These are phyloP conservation scores for Drosophila fuyamai DNA, from an alignment of 1,140 invertebrate species.

Conservation along the genomic window DNA sequence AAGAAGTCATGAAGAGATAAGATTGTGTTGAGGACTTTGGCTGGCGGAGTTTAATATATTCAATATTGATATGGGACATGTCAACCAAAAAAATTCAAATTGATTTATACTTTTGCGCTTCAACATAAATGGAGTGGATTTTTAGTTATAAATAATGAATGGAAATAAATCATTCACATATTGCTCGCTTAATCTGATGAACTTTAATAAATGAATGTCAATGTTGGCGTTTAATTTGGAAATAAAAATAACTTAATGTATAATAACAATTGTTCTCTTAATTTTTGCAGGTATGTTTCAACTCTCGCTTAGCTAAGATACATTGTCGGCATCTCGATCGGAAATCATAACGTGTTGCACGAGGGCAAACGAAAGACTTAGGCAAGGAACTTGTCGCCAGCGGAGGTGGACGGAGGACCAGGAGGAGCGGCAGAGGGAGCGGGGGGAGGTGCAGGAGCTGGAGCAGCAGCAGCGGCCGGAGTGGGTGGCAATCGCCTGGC, in stretches of 20 bases:
- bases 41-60: background rate
- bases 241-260: too few relatives aligned
- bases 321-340: background rate
- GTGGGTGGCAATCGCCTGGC: background rate
- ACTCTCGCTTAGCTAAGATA: conserved; percentile 25
- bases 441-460: background rate
- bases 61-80: conserved; percentile 3
- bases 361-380: conserved; percentile 75
- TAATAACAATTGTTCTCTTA: background rate
- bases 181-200: too few relatives aligned
- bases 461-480: background rate
- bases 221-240: too few relatives aligned
- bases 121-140: background rate
- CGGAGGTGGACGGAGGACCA: conserved; percentile 26
- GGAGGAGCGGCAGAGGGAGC: conserved; percentile 14
- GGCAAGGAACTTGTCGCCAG: conserved; percentile 65
- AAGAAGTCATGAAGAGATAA: background rate
- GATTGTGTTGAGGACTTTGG: background rate
- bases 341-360: background rate
- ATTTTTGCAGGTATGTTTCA: conserved; percentile 71
- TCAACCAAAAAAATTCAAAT: background rate
- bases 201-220: too few relatives aligned
- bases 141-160: background rate
- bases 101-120: background rate
- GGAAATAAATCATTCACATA: too few relatives aligned